A percentile compares a stretch with the other conserved stretches of the same genome.
phyloP scores from a whole-genome alignment of 2,797 vertebrate genomes.

The Potorous gilbertii region DNA sequence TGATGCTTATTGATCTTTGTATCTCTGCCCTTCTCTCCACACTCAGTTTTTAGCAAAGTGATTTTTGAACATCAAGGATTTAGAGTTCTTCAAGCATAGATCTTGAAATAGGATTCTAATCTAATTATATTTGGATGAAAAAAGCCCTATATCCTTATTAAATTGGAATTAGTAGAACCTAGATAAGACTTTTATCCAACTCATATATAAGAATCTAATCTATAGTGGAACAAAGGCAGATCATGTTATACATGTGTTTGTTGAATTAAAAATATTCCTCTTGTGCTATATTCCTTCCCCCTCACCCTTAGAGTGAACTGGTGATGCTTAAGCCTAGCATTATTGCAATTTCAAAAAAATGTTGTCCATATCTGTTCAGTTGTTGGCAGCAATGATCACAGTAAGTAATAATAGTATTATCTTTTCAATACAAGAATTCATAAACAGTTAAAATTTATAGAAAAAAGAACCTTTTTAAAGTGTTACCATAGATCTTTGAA shows the following conservation, averaged over 20 bases:
- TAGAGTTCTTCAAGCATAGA: background rate
- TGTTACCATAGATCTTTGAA: background rate
- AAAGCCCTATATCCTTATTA: background rate
- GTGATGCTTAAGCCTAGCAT: background rate
- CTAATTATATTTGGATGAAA: background rate
- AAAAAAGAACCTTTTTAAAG: background rate
- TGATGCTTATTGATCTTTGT: background rate
- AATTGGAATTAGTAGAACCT: background rate
- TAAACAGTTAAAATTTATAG: constrained; percentile 5
- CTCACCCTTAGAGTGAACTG: background rate
- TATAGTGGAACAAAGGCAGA: too few species aligned
- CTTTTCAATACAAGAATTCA: constrained; percentile 29
- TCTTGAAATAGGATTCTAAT: background rate
- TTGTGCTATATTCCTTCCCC: background rate
- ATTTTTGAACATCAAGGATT: background rate
- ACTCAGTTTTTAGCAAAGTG: background rate
- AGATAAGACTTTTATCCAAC: background rate
- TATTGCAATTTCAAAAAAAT: background rate
- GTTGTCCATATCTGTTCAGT: background rate
- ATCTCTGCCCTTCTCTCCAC: background rate
- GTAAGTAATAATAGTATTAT: background rate
- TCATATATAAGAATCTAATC: background rate
- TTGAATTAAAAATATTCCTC: background rate
- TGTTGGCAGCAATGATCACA: background rate
- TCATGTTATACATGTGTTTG: background rate